Evolutionary conservation across 2,113 vertebrate genomes (phyloP), one percentile per base, ranked within the genome.

Genomic region (Sceloporus undulatus): DNA sequence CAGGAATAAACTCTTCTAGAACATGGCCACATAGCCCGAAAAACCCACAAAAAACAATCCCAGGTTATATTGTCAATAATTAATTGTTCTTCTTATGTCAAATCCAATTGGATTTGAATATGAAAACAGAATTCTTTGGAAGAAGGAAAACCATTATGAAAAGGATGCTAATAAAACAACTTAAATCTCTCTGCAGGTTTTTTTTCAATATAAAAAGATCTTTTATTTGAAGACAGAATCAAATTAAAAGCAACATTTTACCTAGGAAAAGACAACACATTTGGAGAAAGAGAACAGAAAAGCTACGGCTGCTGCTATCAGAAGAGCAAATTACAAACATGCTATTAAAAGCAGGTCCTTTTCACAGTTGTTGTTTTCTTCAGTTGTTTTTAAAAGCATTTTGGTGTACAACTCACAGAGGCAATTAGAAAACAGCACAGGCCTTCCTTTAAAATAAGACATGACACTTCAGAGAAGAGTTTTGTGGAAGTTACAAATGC

Each of bases 171-270:
- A 86, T 92, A 85, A 73, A 85, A 74, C 52, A 38, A 59, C 59
- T 38, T 65, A 38, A 75, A 38, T 13, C 71, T 90, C 42, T 16
- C 59, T 54, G 66, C 62, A 34, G 91, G 34, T 86, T 48, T 79
- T 94, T 95, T 94, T 86, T 86, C 89, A 19, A n/a, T 95, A 92
- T 92, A 86, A 94, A 84, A 3, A 1, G 90, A 94, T 92, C 91
- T 92, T 97, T 93, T 97, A 96, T 97, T 97, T 95, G 94, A 96
- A 95, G 95, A 89, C 92, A 94, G 91, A 95, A 89, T 96, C 95
- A 94, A 96, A 97, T 95, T 93, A 94, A 97, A 91, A 91, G 93
- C 95, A 90, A 94, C 93, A 92, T 87, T 96, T 96, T 94, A 91
- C 94, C 56, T 83, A 92, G 92, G 92, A 91, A 93, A 96, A 93